Evolutionary conservation across 2,888 invertebrate genomes (phyloP), one percentile per base, ranked within the genome.

Genomic region (Palloptera scutellata): DNA sequence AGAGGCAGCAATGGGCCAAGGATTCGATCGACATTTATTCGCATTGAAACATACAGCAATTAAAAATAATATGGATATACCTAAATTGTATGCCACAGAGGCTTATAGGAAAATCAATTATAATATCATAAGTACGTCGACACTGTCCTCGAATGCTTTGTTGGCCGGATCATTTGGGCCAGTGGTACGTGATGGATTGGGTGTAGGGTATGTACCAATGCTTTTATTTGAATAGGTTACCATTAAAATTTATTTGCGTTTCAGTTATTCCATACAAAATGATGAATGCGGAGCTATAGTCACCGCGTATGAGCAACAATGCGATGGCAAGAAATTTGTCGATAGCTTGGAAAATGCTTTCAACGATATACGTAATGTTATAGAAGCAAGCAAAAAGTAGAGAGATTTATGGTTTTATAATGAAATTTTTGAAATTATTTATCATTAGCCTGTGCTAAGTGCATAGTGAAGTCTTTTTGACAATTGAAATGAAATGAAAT

Each of bases 1-100:
- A 83, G 92, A 98, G 79, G 98, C 98, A 1, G 96, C 97, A 0
- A 96, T 97, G 95, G 98, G 97, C 0, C 94, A 98, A 86, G 98
- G 96, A 19, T 99, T 98, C 83, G 99, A 99, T 85, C 88, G 99
- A 8, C 99, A 99, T 85, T 84, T 99, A 76, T 97, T 96, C 83
- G 96, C 92, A 0, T 84, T 99, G 61, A 91, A 89, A 82, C 89
- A 91, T 73, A 87, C 93, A 11, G 92, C 92, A 0, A 88, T 91
- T 77, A 84, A 88, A 48, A 86, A 87, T 66, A 85, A 86, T n/a
- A 75, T 87, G 4, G 72, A 77, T 1, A 71, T 81, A 11, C 86
- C 87, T 0, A 80, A 87, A 48, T 91, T 94, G 5, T 85, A 80
- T 15, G 88, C 87, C 11, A 95, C 96, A 73, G 89, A 90, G 42